These are phyloP conservation scores for Pycnonotus jocosus DNA, from an alignment of 2,113 vertebrate species.

Conservation along the genomic window DNA sequence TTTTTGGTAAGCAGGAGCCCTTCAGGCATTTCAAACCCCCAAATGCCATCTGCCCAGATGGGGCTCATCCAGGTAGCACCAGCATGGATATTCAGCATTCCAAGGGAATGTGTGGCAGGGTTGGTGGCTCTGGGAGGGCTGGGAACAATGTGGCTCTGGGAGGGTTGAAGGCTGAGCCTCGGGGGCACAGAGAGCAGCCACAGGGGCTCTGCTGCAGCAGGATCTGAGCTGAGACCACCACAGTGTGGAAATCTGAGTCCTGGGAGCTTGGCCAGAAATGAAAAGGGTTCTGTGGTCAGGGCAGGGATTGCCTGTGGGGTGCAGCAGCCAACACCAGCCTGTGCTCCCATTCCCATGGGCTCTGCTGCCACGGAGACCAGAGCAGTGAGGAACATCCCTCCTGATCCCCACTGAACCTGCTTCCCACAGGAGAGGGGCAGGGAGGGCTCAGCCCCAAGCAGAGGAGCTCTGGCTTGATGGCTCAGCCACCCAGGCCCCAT, in stretches of 20 bases:
- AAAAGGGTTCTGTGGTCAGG: neutral
- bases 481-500: neutral
- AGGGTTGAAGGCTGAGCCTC: neutral
- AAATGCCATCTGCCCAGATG: accelerated
- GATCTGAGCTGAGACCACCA: neutral
- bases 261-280: neutral
- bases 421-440: neutral
- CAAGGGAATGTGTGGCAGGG: neutral
- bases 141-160: neutral
- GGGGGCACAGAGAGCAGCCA: neutral
- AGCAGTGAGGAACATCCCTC: neutral
- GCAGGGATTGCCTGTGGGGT: accelerated
- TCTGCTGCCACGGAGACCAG: accelerated
- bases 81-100: accelerated
- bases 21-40: neutral
- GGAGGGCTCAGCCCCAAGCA: neutral
- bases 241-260: neutral
- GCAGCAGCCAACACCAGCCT: accelerated
- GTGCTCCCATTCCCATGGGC: neutral
- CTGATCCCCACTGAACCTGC: accelerated
- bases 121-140: neutral
- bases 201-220: neutral
- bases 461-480: neutral
- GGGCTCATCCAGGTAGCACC: neutral
- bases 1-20: neutral